A percentile compares a stretch with the other conserved stretches of the same genome.
Evolutionary conservation across 2,888 invertebrate genomes (phyloP).

Genomic region (Aphodius sticticus): DNA sequence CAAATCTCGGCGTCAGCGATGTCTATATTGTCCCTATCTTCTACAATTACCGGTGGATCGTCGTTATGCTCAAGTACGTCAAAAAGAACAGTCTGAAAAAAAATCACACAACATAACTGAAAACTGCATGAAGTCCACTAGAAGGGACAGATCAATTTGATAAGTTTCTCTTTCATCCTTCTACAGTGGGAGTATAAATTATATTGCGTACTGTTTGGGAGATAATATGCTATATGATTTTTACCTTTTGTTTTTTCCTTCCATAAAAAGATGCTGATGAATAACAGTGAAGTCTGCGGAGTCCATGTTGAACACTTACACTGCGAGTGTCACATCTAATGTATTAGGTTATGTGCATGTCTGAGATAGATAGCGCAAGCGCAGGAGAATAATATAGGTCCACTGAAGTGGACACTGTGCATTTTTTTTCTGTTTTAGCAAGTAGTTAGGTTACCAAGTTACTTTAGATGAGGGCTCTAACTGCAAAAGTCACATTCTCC

Average conservation of each 20-base stretch:
- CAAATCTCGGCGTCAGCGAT: background rate
- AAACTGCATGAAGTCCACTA: background rate
- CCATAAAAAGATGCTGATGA: constrained; percentile 12
- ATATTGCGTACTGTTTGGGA: constrained; percentile 13
- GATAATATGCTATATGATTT: constrained; percentile 8
- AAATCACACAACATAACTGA: background rate
- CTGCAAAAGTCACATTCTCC: no score
- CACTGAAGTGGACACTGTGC: constrained; percentile 4
- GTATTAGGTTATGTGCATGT: constrained; percentile 15
- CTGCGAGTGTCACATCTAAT: background rate
- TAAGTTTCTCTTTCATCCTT: background rate
- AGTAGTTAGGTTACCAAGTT: background rate
- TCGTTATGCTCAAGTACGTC: constrained; percentile 8
- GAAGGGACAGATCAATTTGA: constrained; percentile 4
- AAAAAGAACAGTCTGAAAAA: constrained; percentile 20
- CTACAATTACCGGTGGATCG: background rate
- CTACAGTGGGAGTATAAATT: background rate
- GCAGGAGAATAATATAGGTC: background rate
- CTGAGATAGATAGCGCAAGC: background rate
- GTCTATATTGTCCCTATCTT: constrained; percentile 7
- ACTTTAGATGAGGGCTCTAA: background rate
- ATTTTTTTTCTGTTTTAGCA: background rate
- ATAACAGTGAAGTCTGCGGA: constrained; percentile 6
- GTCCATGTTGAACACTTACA: constrained; percentile 14
- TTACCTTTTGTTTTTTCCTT: background rate